Evolutionary conservation across 2,888 invertebrate genomes (phyloP), one percentile per base, ranked within the genome.

Genomic region (Agriotes lineatus): DNA sequence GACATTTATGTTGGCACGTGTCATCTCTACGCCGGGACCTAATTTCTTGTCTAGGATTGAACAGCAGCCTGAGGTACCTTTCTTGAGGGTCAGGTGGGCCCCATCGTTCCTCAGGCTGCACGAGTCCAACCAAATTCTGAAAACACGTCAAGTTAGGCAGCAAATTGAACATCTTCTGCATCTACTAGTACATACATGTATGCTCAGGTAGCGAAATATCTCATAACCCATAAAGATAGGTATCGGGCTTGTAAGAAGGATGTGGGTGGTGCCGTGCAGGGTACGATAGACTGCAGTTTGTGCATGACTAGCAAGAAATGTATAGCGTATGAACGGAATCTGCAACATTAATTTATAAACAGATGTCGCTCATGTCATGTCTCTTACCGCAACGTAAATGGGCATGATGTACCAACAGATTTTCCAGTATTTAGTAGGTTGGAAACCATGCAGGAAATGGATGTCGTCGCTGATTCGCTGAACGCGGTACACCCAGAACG

Each of bases 401-500:
- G 76, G 77, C 5, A 63, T 42, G 4, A 72, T 37, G 30, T 73
- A 75, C 77, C 77, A 77, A 33, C 58, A 72, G 16, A 75, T 68
- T 67, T 75, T 76, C 75, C 75, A 77, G 58, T 67, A 76, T 25
- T 45, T 72, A 0, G 75, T 67, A 1, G 76, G 75, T 58, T 73
- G 73, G n/a, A 18, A 18, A 18, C 77, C 76, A 10, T 60, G 64
- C n/a, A 70, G 62, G 42, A 76, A 77, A 45, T 77, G 77, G 37
- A 77, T 73, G 18, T 77, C 77, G 37, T 77, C 77, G 52, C 75
- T 67, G 9, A 77, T 54, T 44, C 70, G 67, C 54, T 75, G 72
- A 3, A 76, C 75, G 0, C 75, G 70, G 45, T 77, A 77, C 30
- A 76, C 69, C 74, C 75, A 77, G 42, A 72, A 72, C 3, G 72